Evolutionary conservation across 2,888 invertebrate species (phyloP), one percentile per base, ranked within the genome.

Genomic region (Metacarcinus magister): DNA sequence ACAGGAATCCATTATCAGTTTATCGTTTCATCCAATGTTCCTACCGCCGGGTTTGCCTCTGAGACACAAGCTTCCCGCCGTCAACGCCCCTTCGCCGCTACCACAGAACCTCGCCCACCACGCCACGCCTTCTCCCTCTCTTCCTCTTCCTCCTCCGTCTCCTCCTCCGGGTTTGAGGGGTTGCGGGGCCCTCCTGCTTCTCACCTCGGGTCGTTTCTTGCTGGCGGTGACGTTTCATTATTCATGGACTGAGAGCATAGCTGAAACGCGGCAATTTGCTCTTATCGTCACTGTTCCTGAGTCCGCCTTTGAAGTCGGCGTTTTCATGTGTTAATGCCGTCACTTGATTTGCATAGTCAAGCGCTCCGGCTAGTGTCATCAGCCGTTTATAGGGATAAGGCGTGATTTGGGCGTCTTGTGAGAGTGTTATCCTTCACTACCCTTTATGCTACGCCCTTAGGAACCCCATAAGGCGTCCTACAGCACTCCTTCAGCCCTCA

Each of bases 241-340:
- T 96, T 96, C 95, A 96, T 96, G 96, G 96, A 89, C 96, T 96
- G 96, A 96, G 95, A 96, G 95, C 94, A 95, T 95, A 94, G 96
- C 95, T 94, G 96, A 96, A 96, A 96, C 96, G 95, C 94, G 94
- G 95, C 96, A 96, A 96, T 96, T 96, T 95, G 95, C 94, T 95
- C 95, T 95, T 95, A 95, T 95, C 95, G 96, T 96, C 95, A 94
- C 95, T 95, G 94, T 95, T 92, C 95, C 96, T 94, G 92, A 82
- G 95, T 67, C 94, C 95, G 93, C 93, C 95, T 96, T 96, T 96
- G 95, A 95, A 96, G 95, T 93, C 89, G 46, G 94, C 96, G 95
- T 96, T 96, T 95, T 95, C 96, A 96, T 96, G 95, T 96, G 95
- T 96, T 95, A 95, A 96, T 96, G 95, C 94, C 95, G 95, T 96